These are phyloP conservation scores for Anorthoa munda DNA, from an alignment of 2,888 invertebrate genomes.

Conservation along the genomic window DNA sequence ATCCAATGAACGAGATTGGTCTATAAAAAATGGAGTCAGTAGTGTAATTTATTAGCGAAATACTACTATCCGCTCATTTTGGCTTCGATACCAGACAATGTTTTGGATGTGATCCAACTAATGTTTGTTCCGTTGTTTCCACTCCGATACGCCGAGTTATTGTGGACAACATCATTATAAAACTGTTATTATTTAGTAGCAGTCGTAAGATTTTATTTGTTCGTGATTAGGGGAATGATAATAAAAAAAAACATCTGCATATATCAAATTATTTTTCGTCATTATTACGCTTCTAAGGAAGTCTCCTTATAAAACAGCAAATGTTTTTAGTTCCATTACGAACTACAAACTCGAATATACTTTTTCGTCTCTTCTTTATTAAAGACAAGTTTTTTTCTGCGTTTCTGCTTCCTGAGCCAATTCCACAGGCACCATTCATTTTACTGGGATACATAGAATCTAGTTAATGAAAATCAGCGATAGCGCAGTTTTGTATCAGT, in stretches of 20 bases:
- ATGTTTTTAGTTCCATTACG: neutral
- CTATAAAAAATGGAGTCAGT: conserved; percentile 68
- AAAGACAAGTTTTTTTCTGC: neutral
- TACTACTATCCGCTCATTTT: conserved; percentile 74
- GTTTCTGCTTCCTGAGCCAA: no score
- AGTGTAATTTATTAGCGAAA: conserved; percentile 75
- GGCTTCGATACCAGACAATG: conserved; percentile 74
- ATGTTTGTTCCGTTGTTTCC: conserved; percentile 74
- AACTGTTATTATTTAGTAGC: conserved; percentile 50
- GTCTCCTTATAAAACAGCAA: neutral
- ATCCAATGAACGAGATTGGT: conserved; percentile 69
- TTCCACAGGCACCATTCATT: no score
- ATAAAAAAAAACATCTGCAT: conserved; percentile 32
- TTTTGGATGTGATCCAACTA: conserved; percentile 79
- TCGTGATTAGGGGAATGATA: conserved; percentile 19
- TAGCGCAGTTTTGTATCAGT: no score
- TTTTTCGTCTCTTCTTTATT: neutral
- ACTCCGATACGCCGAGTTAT: conserved; percentile 72
- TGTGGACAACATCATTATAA: conserved; percentile 68
- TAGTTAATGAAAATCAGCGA: no score
- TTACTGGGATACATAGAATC: no score
- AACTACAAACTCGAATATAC: neutral
- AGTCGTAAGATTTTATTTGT: conserved; percentile 50
- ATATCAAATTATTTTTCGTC: conserved; percentile 11
- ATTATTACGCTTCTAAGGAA: neutral